Evolutionary conservation across 2,113 vertebrate genomes (phyloP).

Genomic region (Calcarius ornatus): DNA sequence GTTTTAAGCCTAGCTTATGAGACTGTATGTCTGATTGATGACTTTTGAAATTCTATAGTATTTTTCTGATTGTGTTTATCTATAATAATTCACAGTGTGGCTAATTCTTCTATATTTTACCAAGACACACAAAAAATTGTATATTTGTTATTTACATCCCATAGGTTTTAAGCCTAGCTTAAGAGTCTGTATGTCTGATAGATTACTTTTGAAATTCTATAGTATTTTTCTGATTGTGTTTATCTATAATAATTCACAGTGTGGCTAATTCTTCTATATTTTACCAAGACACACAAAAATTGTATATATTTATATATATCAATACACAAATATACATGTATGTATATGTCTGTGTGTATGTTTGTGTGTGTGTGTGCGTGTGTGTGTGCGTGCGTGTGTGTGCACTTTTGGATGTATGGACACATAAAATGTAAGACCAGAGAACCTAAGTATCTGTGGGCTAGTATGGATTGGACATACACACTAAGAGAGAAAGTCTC

Average conservation of each 20-base stretch:
- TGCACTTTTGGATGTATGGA: not conserved
- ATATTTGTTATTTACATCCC: not conserved
- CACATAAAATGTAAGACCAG: not conserved
- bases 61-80: not conserved
- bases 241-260: not conserved
- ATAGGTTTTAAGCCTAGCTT: not conserved
- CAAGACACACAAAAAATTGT: not conserved
- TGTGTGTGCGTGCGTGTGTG: accelerated
- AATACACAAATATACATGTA: not conserved
- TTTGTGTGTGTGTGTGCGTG: too few relatives aligned
- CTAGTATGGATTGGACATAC: not conserved
- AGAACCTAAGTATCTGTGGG: not conserved
- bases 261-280: not conserved
- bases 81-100: not conserved
- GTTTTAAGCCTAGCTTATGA: not conserved
- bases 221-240: not conserved
- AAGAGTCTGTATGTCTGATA: not conserved
- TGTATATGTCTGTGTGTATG: too few relatives aligned
- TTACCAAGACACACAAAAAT: not conserved
- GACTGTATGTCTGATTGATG: not conserved
- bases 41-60: not conserved
- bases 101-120: not conserved
- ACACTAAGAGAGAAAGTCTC: not conserved
- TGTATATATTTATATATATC: too few relatives aligned
- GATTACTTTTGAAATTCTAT: not conserved